Percentiles rank a stretch among this genome's conserved stretches.
Evolutionary conservation across 2,888 invertebrate species (phyloP).

Genomic region (Fragum sueziense): DNA sequence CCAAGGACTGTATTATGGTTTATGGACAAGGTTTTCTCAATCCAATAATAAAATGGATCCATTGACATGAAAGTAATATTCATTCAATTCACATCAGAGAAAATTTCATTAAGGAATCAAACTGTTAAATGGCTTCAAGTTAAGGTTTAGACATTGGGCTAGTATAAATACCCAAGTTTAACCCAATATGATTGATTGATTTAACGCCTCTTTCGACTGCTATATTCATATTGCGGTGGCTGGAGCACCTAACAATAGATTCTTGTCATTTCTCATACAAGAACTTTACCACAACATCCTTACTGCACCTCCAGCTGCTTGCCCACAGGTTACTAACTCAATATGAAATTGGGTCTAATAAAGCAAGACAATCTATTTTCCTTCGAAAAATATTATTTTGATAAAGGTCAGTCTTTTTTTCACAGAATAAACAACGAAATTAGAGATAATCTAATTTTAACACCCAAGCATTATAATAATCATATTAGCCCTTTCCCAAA

Average conservation of each 20-base stretch:
- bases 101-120: slow-evolving; percentile 7
- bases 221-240: too few relatives aligned
- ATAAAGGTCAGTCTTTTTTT: background rate
- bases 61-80: background rate
- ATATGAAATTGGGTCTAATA: background rate
- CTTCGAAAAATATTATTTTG: background rate
- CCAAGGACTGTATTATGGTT: background rate
- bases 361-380: background rate
- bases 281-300: too few relatives aligned
- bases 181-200: background rate
- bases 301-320: background rate
- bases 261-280: too few relatives aligned
- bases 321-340: background rate
- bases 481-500: too few relatives aligned
- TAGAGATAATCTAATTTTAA: background rate
- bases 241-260: too few relatives aligned
- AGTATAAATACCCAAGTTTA: background rate
- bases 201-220: too few relatives aligned
- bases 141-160: background rate
- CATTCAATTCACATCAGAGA: background rate
- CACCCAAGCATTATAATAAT: too few relatives aligned
- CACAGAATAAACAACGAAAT: too few relatives aligned
- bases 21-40: background rate
- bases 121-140: background rate
- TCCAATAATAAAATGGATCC: slow-evolving; percentile 9